These are phyloP conservation scores for Haemorhous mexicanus DNA, from an alignment of 2,113 vertebrate species.

Conservation along the genomic window DNA sequence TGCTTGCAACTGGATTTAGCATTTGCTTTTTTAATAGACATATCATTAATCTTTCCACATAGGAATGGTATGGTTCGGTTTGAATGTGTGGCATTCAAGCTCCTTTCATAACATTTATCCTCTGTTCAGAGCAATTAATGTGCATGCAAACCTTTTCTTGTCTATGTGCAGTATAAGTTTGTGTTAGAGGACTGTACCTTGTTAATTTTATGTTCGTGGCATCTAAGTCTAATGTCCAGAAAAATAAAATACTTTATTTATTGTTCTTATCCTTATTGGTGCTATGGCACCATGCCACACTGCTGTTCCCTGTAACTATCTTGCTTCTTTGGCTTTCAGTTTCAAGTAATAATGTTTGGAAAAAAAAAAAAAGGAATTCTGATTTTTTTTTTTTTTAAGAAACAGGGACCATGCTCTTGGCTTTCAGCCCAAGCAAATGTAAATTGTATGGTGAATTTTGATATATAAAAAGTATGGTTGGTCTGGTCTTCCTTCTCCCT, in stretches of 20 bases:
- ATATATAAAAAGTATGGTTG: not conserved
- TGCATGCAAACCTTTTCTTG: not conserved
- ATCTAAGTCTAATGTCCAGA: not conserved
- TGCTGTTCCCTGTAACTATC: not conserved
- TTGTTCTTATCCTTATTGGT: not conserved
- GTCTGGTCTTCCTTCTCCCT: not conserved
- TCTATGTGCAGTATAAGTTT: fast-evolving
- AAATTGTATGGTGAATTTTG: not conserved
- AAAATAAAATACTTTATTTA: not conserved
- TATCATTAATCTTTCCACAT: not conserved
- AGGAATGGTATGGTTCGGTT: not conserved
- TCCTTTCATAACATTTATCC: not conserved
- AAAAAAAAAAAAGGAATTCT: not conserved
- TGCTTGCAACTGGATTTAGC: not conserved
- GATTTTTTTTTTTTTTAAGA: not conserved
- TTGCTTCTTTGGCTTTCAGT: not conserved
- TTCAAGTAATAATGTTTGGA: not conserved
- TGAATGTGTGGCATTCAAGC: not conserved
- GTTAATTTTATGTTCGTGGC: not conserved
- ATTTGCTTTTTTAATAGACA: not conserved
- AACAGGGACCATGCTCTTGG: not conserved
- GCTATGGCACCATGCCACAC: not conserved
- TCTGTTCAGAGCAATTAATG: not conserved
- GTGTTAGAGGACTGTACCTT: not conserved
- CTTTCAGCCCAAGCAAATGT: not conserved